Evolutionary conservation across 2,888 invertebrate genomes (phyloP), one percentile per base, ranked within the genome.

Genomic region (Drepanosiphum platanoidis): DNA sequence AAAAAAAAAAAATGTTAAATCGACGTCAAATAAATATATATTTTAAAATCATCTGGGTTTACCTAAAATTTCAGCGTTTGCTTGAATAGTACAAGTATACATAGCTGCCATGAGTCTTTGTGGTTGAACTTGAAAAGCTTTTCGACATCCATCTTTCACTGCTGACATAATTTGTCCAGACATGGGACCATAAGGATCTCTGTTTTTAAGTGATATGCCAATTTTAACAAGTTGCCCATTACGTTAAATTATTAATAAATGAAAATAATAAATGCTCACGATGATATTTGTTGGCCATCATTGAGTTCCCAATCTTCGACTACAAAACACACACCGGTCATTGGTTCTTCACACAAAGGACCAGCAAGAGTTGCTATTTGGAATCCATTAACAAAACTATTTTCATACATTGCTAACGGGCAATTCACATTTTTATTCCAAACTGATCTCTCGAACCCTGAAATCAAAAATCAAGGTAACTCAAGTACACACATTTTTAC

Each of bases 261-360:
- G 34, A 13, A 46, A 52, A 15, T 34, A 52, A 34, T 36, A 4
- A 61, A 39, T 52, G 42, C 74, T 83, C 7, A 70, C 71, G 42
- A 61, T 30, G 27, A 71, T 77, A 81, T 77, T 68, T 74, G 83
- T 77, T 84, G 75, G 11, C 46, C 52, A 52, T 89, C 89, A 64
- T 91, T 91, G 64, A 94, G 89, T 0, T 91, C 91, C 95, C 97
- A 98, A 88, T 95, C 94, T 88, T 96, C 95, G 1, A 99, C 92
- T 82, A 95, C 91, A 90, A 98, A 97, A 30, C 95, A 96, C 1
- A 98, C 97, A 1, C 98, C 98, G 91, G 95, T 95, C 94, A 99
- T 94, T 2, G 98, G 97, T 89, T 99, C 99, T 88, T 98, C 97
- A 90, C 99, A 99, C 71, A 99, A 90, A 0, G 99, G 99, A 0